phyloP scores from a whole-genome alignment of 2,888 invertebrate genomes.

The Agrochola lota region DNA sequence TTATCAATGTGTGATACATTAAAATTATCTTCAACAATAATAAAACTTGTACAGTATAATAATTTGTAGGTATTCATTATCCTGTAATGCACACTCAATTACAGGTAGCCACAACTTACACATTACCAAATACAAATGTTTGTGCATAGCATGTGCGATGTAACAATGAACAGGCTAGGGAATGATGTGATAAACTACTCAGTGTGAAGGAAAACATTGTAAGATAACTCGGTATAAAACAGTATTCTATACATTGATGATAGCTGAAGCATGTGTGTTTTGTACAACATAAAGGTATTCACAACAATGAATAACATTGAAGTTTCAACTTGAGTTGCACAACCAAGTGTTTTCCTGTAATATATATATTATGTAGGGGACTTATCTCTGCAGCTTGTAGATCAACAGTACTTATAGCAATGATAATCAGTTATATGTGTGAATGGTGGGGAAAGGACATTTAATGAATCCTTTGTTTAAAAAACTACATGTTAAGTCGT shows the following conservation, averaged over 20 bases:
- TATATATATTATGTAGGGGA: slow-evolving; percentile 9
- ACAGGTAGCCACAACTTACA: no score
- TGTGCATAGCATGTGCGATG: no score
- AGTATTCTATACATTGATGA: not conserved
- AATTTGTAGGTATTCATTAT: not conserved
- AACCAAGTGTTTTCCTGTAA: slow-evolving; percentile 20
- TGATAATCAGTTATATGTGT: not conserved
- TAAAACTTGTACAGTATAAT: not conserved
- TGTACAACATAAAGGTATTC: slow-evolving; percentile 26
- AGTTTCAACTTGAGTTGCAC: slow-evolving; percentile 14
- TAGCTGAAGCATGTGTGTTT: slow-evolving; percentile 9
- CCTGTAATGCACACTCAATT: not conserved
- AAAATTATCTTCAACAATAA: no score
- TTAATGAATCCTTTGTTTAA: slow-evolving; percentile 21
- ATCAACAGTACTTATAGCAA: not conserved
- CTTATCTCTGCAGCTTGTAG: not conserved
- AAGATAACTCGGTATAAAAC: slow-evolving; percentile 4
- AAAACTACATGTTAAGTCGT: not conserved
- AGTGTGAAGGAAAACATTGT: slow-evolving; percentile 7
- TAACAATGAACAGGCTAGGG: no score
- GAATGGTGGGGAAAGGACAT: not conserved
- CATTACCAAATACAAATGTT: no score
- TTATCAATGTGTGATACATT: no score
- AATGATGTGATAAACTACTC: not conserved
- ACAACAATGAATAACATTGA: slow-evolving; percentile 31